Evolutionary conservation across 2,888 invertebrate species (phyloP), one percentile per base, ranked within the genome.

Genomic region (Orthosia gothica): DNA sequence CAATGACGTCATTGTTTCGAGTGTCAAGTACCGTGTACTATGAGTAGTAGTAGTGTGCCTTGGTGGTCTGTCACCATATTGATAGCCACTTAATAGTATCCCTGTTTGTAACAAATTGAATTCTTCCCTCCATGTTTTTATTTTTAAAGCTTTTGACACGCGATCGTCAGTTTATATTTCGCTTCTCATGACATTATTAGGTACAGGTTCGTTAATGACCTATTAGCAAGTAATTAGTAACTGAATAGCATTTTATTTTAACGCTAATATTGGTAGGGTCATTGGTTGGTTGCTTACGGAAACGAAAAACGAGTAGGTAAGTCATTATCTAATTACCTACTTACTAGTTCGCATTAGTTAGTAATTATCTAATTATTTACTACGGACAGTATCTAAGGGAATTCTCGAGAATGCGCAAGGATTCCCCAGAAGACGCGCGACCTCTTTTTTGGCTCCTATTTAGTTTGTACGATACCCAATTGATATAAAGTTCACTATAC

Each of bases 1-100:
- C 93, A 93, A 93, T 94, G 91, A 91, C 86, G 86, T 86, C 89
- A 93, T 94, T 94, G 94, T 94, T 87, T 80, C 77, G 72, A 82
- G 68, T 80, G 73, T 86, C 84, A 84, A 87, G 88, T 87, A 75
- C 80, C 32, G 32, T 32, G 26, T 26, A n/a, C n/a, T n/a, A n/a
- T n/a, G n/a, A n/a, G 26, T 26, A 26, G 26, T 26, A 26, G 26
- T 32, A 32, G 7, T 32, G 83, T 83, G 68, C 64, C 76, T 82
- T 81, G 94, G 95, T 95, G 95, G 94, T 95, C 95, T 86, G 91
- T 92, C 92, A 93, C 92, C 90, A 90, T 91, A 89, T 92, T 91
- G 93, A 95, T 95, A 90, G 92, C 93, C 94, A 89, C 94, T 95
- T 93, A 87, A 90, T 91, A 83, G 91, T 89, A 93, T 94, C 89